phyloP scores from a whole-genome alignment of 2,113 vertebrate species.

The Indicator indicator region DNA sequence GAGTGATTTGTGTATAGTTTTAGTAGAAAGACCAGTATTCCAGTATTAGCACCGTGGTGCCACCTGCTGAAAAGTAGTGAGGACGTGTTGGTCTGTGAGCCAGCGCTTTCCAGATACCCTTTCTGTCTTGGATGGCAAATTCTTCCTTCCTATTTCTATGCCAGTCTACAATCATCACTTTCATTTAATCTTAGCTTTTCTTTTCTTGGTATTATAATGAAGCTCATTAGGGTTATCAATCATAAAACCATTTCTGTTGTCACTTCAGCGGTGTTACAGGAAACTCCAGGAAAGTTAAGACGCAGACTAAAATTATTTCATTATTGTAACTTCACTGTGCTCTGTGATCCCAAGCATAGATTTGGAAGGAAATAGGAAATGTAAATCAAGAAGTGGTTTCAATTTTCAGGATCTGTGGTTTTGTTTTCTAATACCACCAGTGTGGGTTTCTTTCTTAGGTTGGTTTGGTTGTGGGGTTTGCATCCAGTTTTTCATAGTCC shows the following conservation, averaged over 20 bases:
- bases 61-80: constrained; percentile 73
- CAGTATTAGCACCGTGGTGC: constrained; percentile 65
- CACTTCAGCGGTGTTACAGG: background rate
- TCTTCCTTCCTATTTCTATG: background rate
- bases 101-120: background rate
- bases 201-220: background rate
- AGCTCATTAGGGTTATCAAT: background rate
- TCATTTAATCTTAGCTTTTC: background rate
- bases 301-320: background rate
- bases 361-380: background rate
- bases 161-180: background rate
- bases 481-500: background rate
- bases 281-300: background rate
- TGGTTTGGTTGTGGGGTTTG: background rate
- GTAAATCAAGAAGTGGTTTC: background rate
- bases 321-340: background rate
- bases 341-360: background rate
- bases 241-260: background rate
- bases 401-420: background rate
- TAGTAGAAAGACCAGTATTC: constrained; percentile 1
- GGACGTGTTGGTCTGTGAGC: background rate
- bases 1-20: background rate
- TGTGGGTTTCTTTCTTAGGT: background rate
- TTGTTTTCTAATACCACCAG: background rate
- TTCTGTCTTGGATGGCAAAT: background rate